phyloP scores from a whole-genome alignment of 2,797 vertebrate species.

The Falco novaeseelandiae region DNA sequence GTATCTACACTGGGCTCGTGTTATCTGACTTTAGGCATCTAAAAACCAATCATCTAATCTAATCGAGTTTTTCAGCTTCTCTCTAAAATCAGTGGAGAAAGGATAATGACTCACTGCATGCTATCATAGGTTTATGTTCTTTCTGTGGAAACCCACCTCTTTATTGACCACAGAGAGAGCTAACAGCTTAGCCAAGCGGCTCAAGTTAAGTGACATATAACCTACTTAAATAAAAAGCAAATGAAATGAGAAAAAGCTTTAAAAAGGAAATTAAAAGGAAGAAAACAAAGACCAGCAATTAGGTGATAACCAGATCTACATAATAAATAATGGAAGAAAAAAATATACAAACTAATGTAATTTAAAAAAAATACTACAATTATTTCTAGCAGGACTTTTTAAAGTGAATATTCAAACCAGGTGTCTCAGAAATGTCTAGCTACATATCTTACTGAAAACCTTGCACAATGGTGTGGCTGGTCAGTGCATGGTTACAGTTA shows the following conservation, averaged over 20 bases:
- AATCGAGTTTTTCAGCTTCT: neutral
- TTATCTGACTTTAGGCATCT: neutral
- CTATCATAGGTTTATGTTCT: neutral
- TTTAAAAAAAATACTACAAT: neutral
- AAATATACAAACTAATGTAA: neutral
- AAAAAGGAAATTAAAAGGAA: neutral
- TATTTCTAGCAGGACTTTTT: neutral
- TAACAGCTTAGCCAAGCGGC: neutral
- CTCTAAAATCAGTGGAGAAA: neutral
- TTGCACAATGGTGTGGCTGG: neutral
- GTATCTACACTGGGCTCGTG: neutral
- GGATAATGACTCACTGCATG: neutral
- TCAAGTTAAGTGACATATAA: neutral
- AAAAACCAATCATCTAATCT: neutral
- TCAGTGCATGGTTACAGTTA: neutral
- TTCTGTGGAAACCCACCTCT: neutral
- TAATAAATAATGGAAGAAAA: neutral
- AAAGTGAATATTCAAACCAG: neutral
- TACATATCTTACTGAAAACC: neutral
- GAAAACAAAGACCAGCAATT: neutral
- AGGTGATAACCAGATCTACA: neutral
- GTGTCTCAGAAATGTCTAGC: neutral
- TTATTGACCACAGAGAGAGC: neutral
- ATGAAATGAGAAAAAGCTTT: neutral
- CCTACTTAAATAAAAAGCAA: neutral